Evolutionary conservation across 2,797 vertebrate genomes (phyloP).

Genomic region (Novumbra hubbsi): DNA sequence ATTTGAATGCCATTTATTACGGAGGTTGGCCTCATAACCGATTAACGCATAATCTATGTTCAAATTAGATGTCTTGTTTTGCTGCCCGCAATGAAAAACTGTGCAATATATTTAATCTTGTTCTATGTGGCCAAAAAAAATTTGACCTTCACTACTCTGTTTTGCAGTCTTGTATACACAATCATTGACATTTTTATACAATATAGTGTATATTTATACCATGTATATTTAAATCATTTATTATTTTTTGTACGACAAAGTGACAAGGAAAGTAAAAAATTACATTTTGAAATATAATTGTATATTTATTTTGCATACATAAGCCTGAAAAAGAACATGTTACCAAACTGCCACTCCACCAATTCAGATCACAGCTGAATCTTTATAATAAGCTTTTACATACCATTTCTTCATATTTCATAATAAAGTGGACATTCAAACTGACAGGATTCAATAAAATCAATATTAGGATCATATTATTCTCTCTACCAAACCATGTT

Average conservation of each 20-base stretch:
- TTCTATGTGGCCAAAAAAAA: not conserved
- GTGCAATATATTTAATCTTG: not conserved
- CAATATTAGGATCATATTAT: not conserved
- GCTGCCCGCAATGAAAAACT: not conserved
- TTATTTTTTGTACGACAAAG: slow-evolving; percentile 53
- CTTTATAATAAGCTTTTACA: slow-evolving; percentile 12
- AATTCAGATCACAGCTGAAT: slow-evolving; percentile 31
- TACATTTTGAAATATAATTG: slow-evolving; percentile 36
- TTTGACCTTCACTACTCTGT: not conserved
- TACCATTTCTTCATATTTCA: slow-evolving; percentile 59
- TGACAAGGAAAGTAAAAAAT: slow-evolving; percentile 22
- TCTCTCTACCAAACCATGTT: slow-evolving; percentile 17
- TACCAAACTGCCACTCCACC: slow-evolving; percentile 23
- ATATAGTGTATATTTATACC: slow-evolving; percentile 16
- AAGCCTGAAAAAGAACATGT: slow-evolving; percentile 12
- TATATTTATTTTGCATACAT: not conserved
- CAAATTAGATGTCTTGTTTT: not conserved
- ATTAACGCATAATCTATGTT: not conserved
- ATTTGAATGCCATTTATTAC: not conserved
- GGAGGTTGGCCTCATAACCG: not conserved
- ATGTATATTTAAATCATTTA: slow-evolving; percentile 51
- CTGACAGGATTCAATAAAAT: not conserved
- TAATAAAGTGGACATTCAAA: slow-evolving; percentile 19
- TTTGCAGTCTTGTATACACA: slow-evolving; percentile 11
- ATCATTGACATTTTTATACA: slow-evolving; percentile 30